Percentiles rank a stretch among this genome's conserved stretches.
Conservation (phyloP, 2,888 invertebrate species). For the Carcina quercana region DNA sequence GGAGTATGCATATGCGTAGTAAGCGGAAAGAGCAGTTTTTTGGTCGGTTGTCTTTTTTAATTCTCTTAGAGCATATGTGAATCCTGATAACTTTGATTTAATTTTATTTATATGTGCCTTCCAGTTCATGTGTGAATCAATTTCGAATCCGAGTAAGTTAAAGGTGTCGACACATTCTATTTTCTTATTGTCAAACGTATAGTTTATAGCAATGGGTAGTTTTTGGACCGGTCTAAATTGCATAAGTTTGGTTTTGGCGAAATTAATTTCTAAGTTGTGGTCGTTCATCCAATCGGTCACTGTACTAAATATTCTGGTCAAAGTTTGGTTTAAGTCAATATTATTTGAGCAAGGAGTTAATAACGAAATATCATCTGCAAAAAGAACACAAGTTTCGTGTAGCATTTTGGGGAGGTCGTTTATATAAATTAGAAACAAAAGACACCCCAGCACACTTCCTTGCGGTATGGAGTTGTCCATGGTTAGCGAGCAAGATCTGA, state of each 20-base stretch:
- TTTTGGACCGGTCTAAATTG: constrained; percentile 3
- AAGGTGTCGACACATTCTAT: not conserved
- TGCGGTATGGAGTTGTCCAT: constrained; percentile 6
- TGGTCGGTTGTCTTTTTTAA: constrained; percentile 1
- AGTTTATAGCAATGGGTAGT: not conserved
- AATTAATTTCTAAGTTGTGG: constrained; percentile 2
- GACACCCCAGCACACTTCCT: constrained; percentile 9
- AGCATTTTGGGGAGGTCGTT: constrained; percentile 7
- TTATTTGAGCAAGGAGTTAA: not conserved
- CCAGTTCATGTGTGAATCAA: constrained; percentile 2
- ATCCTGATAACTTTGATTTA: not conserved
- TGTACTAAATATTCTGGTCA: not conserved
- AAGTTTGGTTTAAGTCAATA: not conserved
- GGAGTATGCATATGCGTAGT: constrained; percentile 6
- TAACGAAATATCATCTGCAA: constrained; percentile 5
- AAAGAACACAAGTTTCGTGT: too few species aligned
- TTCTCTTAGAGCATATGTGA: not conserved
- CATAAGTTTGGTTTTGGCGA: constrained; percentile 3
- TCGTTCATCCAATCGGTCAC: constrained; percentile 1
- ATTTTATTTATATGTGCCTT: constrained; percentile 1
- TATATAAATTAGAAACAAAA: constrained; percentile 8
- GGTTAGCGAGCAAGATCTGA: constrained; percentile 1
- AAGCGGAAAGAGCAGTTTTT: not conserved
- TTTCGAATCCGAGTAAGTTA: constrained; percentile 1
- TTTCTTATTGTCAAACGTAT: not conserved